Conservation (phyloP, 2,113 vertebrate species). For the Daubentonia madagascariensis region DNA sequence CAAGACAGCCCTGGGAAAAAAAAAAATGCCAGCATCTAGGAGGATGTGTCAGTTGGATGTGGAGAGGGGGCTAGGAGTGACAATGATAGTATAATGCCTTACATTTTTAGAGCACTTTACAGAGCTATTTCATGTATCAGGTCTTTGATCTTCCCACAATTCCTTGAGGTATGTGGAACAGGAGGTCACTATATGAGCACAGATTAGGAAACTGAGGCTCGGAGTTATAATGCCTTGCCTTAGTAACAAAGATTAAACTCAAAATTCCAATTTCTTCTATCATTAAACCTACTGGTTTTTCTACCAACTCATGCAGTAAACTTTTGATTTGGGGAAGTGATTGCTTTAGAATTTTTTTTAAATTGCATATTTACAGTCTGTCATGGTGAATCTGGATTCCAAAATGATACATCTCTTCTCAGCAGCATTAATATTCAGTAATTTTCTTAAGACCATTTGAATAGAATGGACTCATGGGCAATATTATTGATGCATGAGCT, state of each 20-base stretch:
- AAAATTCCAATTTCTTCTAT: not conserved
- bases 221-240: not conserved
- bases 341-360: not conserved
- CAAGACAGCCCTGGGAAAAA: not conserved
- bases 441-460: conserved; percentile 33
- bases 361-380: not conserved
- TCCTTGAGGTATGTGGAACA: not conserved
- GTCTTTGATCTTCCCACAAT: not conserved
- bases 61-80: not conserved
- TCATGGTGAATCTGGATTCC: not conserved
- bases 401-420: not conserved
- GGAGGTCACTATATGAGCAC: not conserved
- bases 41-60: too few species aligned
- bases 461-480: not conserved
- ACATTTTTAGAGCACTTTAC: not conserved
- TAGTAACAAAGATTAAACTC: not conserved
- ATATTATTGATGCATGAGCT: conserved; percentile 56
- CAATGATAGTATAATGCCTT: not conserved
- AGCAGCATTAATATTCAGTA: conserved; percentile 31
- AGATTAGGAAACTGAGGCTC: not conserved
- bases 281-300: not conserved
- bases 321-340: not conserved
- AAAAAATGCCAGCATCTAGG: not conserved
- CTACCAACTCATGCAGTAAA: not conserved
- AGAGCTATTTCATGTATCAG: not conserved